A percentile compares a stretch with the other conserved stretches of the same genome.
phyloP scores from a whole-genome alignment of 2,888 invertebrate species.

The Xylota sylvarum region DNA sequence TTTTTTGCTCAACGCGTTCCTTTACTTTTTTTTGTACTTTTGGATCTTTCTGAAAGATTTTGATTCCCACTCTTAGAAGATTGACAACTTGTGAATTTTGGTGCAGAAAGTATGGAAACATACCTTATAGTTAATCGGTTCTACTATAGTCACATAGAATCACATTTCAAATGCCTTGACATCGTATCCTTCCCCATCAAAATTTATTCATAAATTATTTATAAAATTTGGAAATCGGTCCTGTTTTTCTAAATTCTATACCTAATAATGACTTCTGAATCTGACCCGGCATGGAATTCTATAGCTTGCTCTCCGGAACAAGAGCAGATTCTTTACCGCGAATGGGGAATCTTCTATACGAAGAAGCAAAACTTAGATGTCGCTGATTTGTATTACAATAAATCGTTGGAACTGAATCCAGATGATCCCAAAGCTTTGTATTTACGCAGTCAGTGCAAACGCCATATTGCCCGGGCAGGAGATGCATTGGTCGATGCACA shows the following conservation, averaged over 20 bases:
- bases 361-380: conserved; percentile 60
- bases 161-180: not conserved
- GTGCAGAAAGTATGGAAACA: too few species aligned
- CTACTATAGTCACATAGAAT: not conserved
- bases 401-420: conserved; percentile 71
- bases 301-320: conserved; percentile 25
- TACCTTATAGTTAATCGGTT: too few species aligned
- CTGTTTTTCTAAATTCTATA: conserved; percentile 2
- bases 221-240: not conserved
- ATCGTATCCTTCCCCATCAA: not conserved
- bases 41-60: too few species aligned
- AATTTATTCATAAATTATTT: not conserved
- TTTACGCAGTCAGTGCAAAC: conserved; percentile 78
- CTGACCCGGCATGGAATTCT: not conserved
- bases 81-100: too few species aligned
- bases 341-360: conserved; percentile 78
- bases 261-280: not conserved
- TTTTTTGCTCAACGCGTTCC: too few species aligned
- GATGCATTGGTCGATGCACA: conserved; percentile 76
- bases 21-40: too few species aligned
- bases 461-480: conserved; percentile 72
- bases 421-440: conserved; percentile 71
- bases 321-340: conserved; percentile 78
- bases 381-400: conserved; percentile 78
- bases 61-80: too few species aligned